Percentiles rank a stretch among this genome's conserved stretches.
Evolutionary conservation across 2,113 vertebrate species (phyloP).

Genomic region (Hippocampus abdominalis): DNA sequence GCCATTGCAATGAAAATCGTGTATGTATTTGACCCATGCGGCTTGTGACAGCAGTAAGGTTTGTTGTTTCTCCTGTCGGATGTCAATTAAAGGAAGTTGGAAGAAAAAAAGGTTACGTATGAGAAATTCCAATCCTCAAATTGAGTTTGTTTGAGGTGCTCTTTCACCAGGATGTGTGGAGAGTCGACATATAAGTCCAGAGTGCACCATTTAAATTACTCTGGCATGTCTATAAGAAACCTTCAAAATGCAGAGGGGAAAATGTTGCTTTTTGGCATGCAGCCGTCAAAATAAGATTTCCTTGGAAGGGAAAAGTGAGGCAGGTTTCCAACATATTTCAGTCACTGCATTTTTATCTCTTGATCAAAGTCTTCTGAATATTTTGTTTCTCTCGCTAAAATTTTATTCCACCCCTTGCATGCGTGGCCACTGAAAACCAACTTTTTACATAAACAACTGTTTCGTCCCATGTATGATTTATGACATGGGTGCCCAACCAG

Average conservation of each 20-base stretch:
- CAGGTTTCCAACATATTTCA: background rate
- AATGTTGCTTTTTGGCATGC: background rate
- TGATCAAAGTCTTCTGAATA: background rate
- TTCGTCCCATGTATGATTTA: background rate
- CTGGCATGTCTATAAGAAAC: background rate
- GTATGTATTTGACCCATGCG: background rate
- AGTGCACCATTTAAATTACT: background rate
- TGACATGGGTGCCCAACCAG: background rate
- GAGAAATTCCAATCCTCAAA: background rate
- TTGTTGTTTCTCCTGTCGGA: background rate
- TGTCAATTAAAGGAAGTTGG: background rate
- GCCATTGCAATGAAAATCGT: background rate
- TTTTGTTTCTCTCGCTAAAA: constrained; percentile 3
- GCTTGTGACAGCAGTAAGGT: background rate
- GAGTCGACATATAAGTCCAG: background rate
- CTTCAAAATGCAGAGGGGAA: background rate
- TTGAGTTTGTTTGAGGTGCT: background rate
- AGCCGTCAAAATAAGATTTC: background rate
- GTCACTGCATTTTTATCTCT: background rate
- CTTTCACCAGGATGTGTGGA: background rate
- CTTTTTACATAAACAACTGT: background rate
- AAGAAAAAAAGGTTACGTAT: background rate
- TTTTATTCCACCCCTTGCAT: background rate
- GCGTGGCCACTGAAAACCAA: background rate
- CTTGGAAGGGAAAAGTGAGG: constrained; percentile 7